Evolutionary conservation across 2,888 invertebrate species (phyloP), one percentile per base, ranked within the genome.

Genomic region (Drosophila lacicola): DNA sequence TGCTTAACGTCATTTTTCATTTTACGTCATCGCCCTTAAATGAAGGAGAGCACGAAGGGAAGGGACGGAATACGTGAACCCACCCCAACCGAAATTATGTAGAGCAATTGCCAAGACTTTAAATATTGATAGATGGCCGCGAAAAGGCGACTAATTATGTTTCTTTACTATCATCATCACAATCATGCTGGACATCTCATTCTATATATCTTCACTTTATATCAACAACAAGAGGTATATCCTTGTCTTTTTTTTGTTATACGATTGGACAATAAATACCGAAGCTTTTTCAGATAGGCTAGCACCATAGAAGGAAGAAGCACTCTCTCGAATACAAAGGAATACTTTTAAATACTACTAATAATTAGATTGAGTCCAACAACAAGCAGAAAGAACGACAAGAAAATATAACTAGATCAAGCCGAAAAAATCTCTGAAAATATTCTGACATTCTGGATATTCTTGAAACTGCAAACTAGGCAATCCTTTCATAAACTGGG

Each of bases 111-210:
- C 56, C 63, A 58, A 51, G 66, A 68, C 72, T 64, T 78, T 72
- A 82, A 78, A 82, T 74, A 83, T 80, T 82, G 81, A 82, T 80
- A 76, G 70, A 80, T 74, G 74, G 67, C 55, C 71, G 62, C 64
- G 64, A 46, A 61, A 60, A 56, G 64, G 64, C 53, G 64, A 64
- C 65, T 71, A 57, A 71, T 74, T 42, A 36, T 70, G 41, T 75
- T 69, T 25, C n/a, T 13, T 4, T 42, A 21, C 33, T 25, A 25
- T 25, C 17, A 17, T 17, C 17, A 17, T 17, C 17, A 17, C 17
- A 17, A 1, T 17, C 17, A 17, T 17, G 17, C 17, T 17, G 4
- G 21, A 21, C 4, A 21, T 21, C 5, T 21, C 21, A 21, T 21
- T 21, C 21, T 5, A 29, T 29, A 29, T 29, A 29, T 0, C 21